Evolutionary conservation across 23 tunicate species (phyloP), one percentile per base, ranked within the genome.

Genomic region (Halocynthia roretzi): DNA sequence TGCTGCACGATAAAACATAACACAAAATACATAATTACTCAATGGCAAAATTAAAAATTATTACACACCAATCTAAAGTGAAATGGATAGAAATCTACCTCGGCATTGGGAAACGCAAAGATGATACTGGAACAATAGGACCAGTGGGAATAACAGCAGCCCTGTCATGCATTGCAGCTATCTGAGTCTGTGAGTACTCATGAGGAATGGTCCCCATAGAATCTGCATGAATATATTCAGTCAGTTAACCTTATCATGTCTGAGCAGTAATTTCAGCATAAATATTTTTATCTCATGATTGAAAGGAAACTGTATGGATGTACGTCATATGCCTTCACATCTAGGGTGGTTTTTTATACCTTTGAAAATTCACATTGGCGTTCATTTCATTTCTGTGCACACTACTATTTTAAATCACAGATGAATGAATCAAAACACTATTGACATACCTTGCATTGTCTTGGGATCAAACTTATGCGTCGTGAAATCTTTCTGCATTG

Each of bases 401-500:
- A 31, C 44, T 31, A 31, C 1, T 31, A 31, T 31, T 31, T 31
- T 31, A 31, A 31, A 31, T 31, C 2, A 31, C 44, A 31, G 44
- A 31, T 31, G 44, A 31, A 31, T 31, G 44, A 31, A 31, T 31
- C 44, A 4, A 31, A 31, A 31, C 44, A 31, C 44, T 31, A 31
- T 4, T 12, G 62, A 19, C 14, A 44, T 31, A 63, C 81, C 72
- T 77, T 70, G 53, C 51, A 14, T 19, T 10, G 53, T 20, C 11
- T 70, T 14, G 11, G 81, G 19, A 77, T 70, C 17, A 60, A 60
- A n/a, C 10, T 62, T 19, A 7, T 17, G 18, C 14, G 77, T 18
- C 5, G 80, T 21, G 61, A 84, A 84, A 54, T 85, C 90, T 66
- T 85, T 85, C 70, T 72, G 84, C 84, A 78, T 15, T 7, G 90